Percentiles rank a stretch among this genome's conserved stretches.
Conservation (phyloP, 2,113 vertebrate species). For the Alethe castanea region DNA sequence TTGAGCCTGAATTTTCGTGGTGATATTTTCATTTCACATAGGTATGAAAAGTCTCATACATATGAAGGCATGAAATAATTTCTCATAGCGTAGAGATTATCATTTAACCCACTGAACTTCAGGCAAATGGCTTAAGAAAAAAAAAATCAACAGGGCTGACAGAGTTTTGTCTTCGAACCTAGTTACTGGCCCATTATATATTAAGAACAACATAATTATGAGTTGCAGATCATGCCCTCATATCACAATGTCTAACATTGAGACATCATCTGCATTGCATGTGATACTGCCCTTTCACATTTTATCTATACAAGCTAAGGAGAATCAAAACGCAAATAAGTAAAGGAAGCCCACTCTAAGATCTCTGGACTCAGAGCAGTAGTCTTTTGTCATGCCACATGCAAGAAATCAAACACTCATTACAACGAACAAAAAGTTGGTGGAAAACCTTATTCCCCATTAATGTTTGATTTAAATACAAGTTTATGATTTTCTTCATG, state of each 20-base stretch:
- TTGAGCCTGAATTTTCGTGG: not conserved
- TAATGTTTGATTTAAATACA: not conserved
- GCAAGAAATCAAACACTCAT: not conserved
- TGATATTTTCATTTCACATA: not conserved
- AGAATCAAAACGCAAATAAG: not conserved
- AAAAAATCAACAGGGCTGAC: fast-evolving
- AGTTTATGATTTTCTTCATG: not conserved
- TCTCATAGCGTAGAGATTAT: not conserved
- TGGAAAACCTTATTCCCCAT: not conserved
- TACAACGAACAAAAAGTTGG: not conserved
- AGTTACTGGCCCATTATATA: not conserved
- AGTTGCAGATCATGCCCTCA: fast-evolving
- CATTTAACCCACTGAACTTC: not conserved
- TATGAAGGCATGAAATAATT: not conserved
- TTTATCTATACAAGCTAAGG: not conserved
- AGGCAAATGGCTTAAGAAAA: not conserved
- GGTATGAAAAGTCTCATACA: not conserved
- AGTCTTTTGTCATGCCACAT: not conserved
- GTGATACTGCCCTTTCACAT: not conserved
- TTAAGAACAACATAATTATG: not conserved
- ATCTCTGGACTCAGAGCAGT: not conserved
- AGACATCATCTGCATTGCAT: not conserved
- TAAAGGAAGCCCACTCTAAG: not conserved
- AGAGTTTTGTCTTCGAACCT: not conserved
- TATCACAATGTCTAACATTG: not conserved